A percentile compares a stretch with the other conserved stretches of the same genome.
These are phyloP conservation scores for Sus cebifrons DNA, from an alignment of 2,797 vertebrate species.

Conservation along the genomic window DNA sequence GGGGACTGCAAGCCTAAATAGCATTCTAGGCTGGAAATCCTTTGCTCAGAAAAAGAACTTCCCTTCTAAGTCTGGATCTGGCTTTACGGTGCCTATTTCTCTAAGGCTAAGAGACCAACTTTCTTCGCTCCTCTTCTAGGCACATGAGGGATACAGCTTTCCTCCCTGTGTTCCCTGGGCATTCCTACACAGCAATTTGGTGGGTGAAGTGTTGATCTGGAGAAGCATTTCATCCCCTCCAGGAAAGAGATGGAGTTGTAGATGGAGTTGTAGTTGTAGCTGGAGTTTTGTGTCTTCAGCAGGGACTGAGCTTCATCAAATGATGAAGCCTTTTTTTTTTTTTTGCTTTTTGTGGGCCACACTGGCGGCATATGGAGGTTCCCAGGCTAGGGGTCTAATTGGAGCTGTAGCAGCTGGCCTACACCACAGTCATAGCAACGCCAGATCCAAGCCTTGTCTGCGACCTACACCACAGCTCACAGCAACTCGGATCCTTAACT, in stretches of 20 bases:
- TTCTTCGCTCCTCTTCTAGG: slow-evolving; percentile 64
- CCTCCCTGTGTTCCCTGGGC: not conserved
- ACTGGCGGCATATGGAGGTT: no score
- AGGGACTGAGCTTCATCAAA: slow-evolving; percentile 55
- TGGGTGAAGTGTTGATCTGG: slow-evolving; percentile 44
- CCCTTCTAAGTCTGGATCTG: slow-evolving; percentile 16
- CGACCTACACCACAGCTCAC: no score
- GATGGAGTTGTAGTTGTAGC: slow-evolving; percentile 16
- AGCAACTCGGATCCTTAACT: no score
- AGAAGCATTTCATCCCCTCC: slow-evolving; percentile 65
- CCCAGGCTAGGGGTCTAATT: no score
- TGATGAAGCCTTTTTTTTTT: no score
- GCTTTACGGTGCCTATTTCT: slow-evolving; percentile 30
- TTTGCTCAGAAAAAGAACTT: slow-evolving; percentile 42
- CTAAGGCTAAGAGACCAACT: slow-evolving; percentile 48
- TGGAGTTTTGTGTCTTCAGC: slow-evolving; percentile 66
- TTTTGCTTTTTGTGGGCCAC: no score
- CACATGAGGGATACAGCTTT: slow-evolving; percentile 31
- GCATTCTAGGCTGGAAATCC: slow-evolving; percentile 7
- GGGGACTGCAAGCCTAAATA: not conserved
- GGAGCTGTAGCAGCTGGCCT: no score
- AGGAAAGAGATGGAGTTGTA: slow-evolving; percentile 65
- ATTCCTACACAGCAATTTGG: slow-evolving; percentile 43
- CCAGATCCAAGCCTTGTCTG: no score
- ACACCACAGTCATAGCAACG: no score